Evolutionary conservation across 2,888 invertebrate species (phyloP).

Genomic region (Sclerodermus sp.): DNA sequence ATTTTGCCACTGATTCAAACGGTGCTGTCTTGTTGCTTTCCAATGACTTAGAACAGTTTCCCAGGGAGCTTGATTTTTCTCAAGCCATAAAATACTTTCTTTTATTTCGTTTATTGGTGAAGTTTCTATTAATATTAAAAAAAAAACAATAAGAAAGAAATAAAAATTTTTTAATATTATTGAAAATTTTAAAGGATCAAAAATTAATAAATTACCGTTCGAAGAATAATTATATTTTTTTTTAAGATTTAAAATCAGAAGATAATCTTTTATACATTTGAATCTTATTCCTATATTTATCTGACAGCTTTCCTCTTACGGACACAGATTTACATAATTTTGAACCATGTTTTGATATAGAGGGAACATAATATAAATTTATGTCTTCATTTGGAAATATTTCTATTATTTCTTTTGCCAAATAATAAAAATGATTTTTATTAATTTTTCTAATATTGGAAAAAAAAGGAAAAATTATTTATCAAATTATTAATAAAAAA

Average conservation of each 20-base stretch:
- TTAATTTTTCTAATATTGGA: not conserved
- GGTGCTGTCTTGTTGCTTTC: not conserved
- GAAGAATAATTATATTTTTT: not conserved
- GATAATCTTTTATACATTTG: constrained; percentile 2
- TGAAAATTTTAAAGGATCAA: not conserved
- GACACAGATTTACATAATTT: constrained; percentile 1
- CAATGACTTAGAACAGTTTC: constrained; percentile 4
- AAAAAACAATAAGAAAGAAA: not conserved
- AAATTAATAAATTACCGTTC: not conserved
- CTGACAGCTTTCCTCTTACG: constrained; percentile 8
- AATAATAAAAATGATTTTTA: constrained; percentile 6
- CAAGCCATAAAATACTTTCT: constrained; percentile 1
- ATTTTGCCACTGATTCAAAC: not conserved
- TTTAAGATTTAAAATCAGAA: not conserved
- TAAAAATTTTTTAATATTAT: not conserved
- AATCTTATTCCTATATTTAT: constrained; percentile 12
- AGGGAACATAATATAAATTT: constrained; percentile 6
- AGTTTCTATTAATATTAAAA: too few species aligned
- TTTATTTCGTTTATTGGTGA: not conserved
- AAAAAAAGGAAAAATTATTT: not conserved
- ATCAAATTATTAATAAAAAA: not conserved
- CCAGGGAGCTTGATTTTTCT: constrained; percentile 8
- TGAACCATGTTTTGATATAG: constrained; percentile 3
- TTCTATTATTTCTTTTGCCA: constrained; percentile 6
- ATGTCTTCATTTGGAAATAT: constrained; percentile 5